Conservation (phyloP, 2,797 vertebrate genomes). For the Anas bahamensis region DNA sequence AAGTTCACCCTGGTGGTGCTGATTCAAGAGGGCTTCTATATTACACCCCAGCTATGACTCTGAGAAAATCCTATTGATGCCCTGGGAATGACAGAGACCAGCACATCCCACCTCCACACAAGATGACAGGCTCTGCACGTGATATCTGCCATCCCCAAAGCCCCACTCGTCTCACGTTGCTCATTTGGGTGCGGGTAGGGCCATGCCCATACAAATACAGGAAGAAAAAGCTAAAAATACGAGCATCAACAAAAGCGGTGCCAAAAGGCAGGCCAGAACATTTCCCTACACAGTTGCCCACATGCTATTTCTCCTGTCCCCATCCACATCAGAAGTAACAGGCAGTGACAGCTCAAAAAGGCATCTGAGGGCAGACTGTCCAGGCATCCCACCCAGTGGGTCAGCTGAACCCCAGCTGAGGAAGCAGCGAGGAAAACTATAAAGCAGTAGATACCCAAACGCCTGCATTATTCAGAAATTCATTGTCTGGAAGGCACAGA, state of each 20-base stretch:
- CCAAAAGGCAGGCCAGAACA: neutral
- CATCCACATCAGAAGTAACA: neutral
- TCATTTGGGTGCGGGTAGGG: neutral
- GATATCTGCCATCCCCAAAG: neutral
- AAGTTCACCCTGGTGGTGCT: neutral
- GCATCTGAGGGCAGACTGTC: neutral
- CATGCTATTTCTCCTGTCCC: neutral
- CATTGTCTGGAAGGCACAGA: neutral
- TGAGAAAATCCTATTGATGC: neutral
- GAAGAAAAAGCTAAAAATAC: neutral
- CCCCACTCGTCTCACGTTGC: neutral
- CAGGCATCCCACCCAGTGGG: neutral
- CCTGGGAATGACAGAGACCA: neutral
- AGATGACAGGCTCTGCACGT: rapidly evolving
- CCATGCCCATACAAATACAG: neutral
- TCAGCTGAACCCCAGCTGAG: neutral
- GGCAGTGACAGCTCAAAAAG: neutral
- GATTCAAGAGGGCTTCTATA: neutral
- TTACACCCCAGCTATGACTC: neutral
- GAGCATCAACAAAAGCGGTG: neutral
- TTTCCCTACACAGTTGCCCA: rapidly evolving
- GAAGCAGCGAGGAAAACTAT: neutral
- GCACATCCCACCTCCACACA: neutral
- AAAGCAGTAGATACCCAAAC: neutral
- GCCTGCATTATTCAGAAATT: neutral